Percentiles rank a stretch among this genome's conserved stretches.
These are phyloP conservation scores for Erpetoichthys calabaricus DNA, from an alignment of 2,797 vertebrate genomes.

Conservation along the genomic window DNA sequence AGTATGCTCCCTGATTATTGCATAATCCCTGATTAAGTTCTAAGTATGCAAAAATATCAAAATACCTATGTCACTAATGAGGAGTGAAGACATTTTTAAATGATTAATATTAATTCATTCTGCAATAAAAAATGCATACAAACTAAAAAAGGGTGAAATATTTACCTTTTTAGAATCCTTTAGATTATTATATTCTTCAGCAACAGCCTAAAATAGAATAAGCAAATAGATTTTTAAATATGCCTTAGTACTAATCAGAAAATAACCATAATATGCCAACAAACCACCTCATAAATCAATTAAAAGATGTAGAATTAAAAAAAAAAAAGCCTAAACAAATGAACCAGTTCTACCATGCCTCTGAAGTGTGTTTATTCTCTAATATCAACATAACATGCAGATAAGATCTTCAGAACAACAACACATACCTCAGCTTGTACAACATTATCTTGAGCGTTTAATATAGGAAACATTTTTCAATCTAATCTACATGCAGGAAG, in stretches of 20 bases:
- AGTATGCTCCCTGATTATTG: no score
- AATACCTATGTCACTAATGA: no score
- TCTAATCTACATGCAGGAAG: no score
- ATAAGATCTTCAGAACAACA: no score
- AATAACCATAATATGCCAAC: background rate
- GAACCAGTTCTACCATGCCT: background rate
- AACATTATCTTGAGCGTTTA: no score
- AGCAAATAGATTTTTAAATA: constrained; percentile 11
- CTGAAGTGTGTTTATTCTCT: background rate
- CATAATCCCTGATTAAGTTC: no score
- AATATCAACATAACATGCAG: no score
- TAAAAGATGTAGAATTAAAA: background rate
- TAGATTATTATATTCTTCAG: constrained; percentile 59
- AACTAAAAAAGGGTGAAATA: constrained; percentile 6
- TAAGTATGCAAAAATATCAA: no score
- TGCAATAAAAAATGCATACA: background rate
- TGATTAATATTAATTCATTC: background rate
- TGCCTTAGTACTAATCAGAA: background rate
- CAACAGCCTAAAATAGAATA: constrained; percentile 39
- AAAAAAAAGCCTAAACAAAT: background rate
- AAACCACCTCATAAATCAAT: background rate
- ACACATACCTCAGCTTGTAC: no score
- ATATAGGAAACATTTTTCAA: no score
- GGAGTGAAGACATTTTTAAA: no score
- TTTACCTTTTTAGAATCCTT: constrained; percentile 52